Conservation (phyloP, 2,888 invertebrate species). For the Aproaerema taeniolella region DNA sequence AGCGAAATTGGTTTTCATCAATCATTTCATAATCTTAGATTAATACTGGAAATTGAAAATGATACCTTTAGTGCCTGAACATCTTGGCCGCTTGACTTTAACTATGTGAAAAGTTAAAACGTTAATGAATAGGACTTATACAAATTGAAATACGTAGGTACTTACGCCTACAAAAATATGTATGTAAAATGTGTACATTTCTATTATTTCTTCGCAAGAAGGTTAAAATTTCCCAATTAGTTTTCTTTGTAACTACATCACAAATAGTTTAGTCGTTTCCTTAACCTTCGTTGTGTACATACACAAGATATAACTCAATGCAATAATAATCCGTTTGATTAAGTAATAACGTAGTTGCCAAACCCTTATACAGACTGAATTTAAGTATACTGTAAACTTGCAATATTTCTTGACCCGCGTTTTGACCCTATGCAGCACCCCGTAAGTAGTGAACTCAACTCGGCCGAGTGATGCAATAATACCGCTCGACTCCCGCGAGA, state of each 20-base stretch:
- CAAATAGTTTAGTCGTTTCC: constrained; percentile 36
- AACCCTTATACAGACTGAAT: constrained; percentile 71
- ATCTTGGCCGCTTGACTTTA: constrained; percentile 26
- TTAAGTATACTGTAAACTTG: constrained; percentile 65
- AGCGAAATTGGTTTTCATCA: too few relatives aligned
- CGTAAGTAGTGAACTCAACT: constrained; percentile 4
- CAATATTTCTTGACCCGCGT: constrained; percentile 48
- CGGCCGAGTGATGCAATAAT: neutral
- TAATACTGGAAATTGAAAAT: neutral
- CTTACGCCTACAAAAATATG: too few relatives aligned
- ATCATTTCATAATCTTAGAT: constrained; percentile 15
- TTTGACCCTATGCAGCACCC: constrained; percentile 25
- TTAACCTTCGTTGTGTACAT: constrained; percentile 20
- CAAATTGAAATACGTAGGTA: constrained; percentile 11
- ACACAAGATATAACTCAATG: constrained; percentile 24
- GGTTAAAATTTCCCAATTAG: too few relatives aligned
- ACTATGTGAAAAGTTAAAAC: constrained; percentile 13
- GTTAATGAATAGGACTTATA: constrained; percentile 8
- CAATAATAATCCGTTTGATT: constrained; percentile 29
- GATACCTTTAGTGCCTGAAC: constrained; percentile 29
- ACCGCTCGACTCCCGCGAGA: too few relatives aligned
- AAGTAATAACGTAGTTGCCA: constrained; percentile 67
- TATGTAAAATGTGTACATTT: constrained; percentile 6
- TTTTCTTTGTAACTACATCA: too few relatives aligned
- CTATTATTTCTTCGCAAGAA: too few relatives aligned